Evolutionary conservation across 2,113 vertebrate genomes (phyloP).

Genomic region (Lonchura striata): DNA sequence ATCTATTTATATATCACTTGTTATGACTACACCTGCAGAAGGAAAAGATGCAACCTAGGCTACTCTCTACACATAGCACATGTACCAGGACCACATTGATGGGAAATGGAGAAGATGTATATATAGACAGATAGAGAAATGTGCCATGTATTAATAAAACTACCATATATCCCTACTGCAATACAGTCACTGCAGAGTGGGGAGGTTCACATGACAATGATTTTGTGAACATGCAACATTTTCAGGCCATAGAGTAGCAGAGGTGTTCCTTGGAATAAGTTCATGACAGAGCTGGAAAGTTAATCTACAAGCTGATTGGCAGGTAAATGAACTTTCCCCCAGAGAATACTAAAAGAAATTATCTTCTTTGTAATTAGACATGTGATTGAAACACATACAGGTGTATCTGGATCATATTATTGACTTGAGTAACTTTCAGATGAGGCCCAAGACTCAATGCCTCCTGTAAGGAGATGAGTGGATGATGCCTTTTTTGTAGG

Average conservation of each 20-base stretch:
- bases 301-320: neutral
- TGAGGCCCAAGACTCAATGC: neutral
- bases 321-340: neutral
- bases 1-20: neutral
- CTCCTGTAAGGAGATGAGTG: neutral
- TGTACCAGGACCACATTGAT: neutral
- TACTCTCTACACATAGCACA: neutral
- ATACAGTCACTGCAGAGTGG: neutral
- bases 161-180: neutral
- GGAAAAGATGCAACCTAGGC: neutral
- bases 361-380: neutral
- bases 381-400: neutral
- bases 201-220: neutral
- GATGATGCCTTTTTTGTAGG: neutral
- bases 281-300: neutral
- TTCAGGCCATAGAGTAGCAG: neutral
- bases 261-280: neutral
- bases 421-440: neutral
- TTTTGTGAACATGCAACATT: neutral
- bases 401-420: neutral
- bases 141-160: neutral
- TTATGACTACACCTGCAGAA: neutral
- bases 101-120: neutral
- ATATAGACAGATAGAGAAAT: fast-evolving
- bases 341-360: neutral